Base-by-base conservation (phyloP, 2,888 invertebrate genomes). In the Drosophila suboccidentalis region DNA sequence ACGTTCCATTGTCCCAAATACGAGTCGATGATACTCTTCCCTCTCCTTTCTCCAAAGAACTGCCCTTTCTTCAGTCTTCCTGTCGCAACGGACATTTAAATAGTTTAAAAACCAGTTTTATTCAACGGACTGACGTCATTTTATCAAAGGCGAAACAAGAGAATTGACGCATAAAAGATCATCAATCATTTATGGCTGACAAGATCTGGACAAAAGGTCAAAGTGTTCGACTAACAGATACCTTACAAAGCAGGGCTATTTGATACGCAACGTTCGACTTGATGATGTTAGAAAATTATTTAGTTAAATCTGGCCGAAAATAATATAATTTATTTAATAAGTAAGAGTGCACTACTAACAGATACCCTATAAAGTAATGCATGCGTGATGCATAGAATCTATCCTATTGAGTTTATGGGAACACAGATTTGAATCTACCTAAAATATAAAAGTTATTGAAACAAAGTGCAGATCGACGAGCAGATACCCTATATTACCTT, bases 181-280 rank as follows among this genome's bases (percentile, higher is more conserved):
- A 62, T 61, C 67, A 62, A 67, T 70, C 60, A 66, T 61, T 70
- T 70, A 55, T 66, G 64, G 51, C 36, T 29, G 60, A 32, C 46
- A 17, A 65, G 47, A 59, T 58, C 32, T 34, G 34, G 0, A 51
- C 58, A 50, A 26, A 15, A 9, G 9, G 17, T 11, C 17, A 8
- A 3, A 17, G 0, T 3, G 11, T 5, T 19, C 4, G 22, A 36
- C 44, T 44, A 26, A 15, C 22, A 22, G 11, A 22, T 43, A 43
- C 19, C 43, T 19, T 43, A 17, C 8, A 29, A 8, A 8, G 26
- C 26, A 8, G 26, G 26, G 26, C 26, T 8, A 29, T 29, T 8
- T 22, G 22, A 5, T 15, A 15, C 6, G 2, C 1, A 8, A 38
- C n/a, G 1, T 5, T 6, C n/a, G n/a, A 38, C 15, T 39, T 3